Conservation (phyloP, 92 coral and sea anemone species). For the Paramuricea clavata region DNA sequence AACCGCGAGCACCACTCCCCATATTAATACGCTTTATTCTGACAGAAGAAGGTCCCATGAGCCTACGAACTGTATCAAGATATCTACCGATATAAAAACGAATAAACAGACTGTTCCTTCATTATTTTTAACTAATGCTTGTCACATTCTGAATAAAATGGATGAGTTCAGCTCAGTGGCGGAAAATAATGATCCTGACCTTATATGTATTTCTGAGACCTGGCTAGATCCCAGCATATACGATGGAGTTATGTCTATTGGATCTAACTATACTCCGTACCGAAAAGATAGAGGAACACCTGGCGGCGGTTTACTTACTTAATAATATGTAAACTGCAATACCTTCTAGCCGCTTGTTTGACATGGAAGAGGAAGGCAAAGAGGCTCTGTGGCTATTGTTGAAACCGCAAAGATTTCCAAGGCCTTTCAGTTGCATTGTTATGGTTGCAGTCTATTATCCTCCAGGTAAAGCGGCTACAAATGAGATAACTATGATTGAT, state of each 20-base stretch:
- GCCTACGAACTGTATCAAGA: slow-evolving; percentile 31
- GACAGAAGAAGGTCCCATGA: neutral
- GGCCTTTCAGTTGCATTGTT: slow-evolving; percentile 47
- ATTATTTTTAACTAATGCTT: slow-evolving; percentile 36
- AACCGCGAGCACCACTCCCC: neutral
- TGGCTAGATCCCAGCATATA: too few species aligned
- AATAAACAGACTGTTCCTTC: slow-evolving; percentile 25
- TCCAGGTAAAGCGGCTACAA: slow-evolving; percentile 33
- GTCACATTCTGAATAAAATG: slow-evolving; percentile 31
- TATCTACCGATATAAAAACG: slow-evolving; percentile 25
- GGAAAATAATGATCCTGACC: too few species aligned
- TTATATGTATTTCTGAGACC: too few species aligned
- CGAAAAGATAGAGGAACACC: too few species aligned
- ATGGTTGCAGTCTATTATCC: slow-evolving; percentile 43
- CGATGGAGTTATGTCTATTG: too few species aligned
- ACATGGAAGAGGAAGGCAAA: slow-evolving; percentile 35
- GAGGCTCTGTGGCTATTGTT: slow-evolving; percentile 37
- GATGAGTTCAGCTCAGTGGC: slow-evolving; percentile 15
- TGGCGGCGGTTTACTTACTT: too few species aligned
- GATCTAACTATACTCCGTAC: too few species aligned
- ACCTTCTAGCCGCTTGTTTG: slow-evolving; percentile 28
- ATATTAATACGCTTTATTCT: neutral
- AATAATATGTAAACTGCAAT: too few species aligned
- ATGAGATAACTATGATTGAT: slow-evolving; percentile 33
- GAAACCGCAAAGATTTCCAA: slow-evolving; percentile 38